These are phyloP conservation scores for Gymnoscopelus microlampas DNA, from an alignment of 2,797 vertebrate genomes.

Conservation along the genomic window DNA sequence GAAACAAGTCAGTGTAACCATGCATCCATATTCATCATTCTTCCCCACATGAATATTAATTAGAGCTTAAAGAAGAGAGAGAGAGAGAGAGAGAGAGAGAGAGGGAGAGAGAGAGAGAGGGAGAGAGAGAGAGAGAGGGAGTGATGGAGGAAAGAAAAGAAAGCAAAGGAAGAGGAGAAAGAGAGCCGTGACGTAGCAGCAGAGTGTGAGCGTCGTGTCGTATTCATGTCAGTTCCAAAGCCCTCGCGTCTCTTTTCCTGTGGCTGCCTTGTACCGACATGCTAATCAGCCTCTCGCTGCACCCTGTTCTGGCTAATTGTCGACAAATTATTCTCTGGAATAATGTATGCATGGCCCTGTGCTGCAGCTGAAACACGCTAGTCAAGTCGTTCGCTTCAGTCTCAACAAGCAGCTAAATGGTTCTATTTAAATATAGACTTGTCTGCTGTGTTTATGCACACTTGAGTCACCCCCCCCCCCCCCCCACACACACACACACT, in stretches of 20 bases:
- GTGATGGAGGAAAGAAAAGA: constrained; percentile 39
- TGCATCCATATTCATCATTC: constrained; percentile 76
- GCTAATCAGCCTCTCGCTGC: constrained; percentile 73
- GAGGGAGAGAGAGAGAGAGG: constrained; percentile 54
- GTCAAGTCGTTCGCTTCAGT: constrained; percentile 55
- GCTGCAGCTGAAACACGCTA: constrained; percentile 55
- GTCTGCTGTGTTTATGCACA: constrained; percentile 57
- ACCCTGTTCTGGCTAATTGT: constrained; percentile 77
- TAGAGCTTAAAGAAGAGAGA: constrained; percentile 56
- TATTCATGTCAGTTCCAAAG: constrained; percentile 78
- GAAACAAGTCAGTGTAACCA: constrained; percentile 64
- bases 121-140: constrained; percentile 52
- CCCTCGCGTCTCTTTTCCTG: constrained; percentile 67
- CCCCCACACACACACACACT: constrained; percentile 13
- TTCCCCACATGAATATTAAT: constrained; percentile 74
- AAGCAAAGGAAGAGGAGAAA: constrained; percentile 13
- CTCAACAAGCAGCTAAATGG: constrained; percentile 67
- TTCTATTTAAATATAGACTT: constrained; percentile 68
- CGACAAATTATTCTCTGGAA: constrained; percentile 75
- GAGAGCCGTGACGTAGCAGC: constrained; percentile 28
- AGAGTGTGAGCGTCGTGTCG: constrained; percentile 51
- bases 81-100: constrained; percentile 19
- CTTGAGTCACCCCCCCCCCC: constrained; percentile 47
- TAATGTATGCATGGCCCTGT: constrained; percentile 73
- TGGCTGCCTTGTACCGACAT: constrained; percentile 73